Base-by-base conservation (phyloP, 2,888 invertebrate genomes). In the Apamea monoglypha region DNA sequence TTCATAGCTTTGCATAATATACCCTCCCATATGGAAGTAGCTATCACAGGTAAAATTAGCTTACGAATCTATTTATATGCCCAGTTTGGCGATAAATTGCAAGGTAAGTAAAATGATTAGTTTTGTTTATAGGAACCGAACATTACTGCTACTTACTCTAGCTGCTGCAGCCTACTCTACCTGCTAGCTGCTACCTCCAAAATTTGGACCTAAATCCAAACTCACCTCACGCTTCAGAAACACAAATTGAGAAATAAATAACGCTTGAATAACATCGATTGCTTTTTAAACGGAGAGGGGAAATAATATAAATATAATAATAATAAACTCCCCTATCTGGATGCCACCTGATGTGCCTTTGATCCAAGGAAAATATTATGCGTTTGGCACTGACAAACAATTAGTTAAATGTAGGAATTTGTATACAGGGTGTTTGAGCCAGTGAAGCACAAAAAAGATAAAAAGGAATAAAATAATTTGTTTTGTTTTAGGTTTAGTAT, bases 311-410 rank as follows among this genome's bases (percentile, higher is more conserved):
- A 82, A 79, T 82, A 85, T 84, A 78, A 82, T 83, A 84, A 84
- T 78, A 89, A 91, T 89, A 87, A 86, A 87, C 91, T 90, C 76
- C 78, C 88, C 84, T 89, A 90, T 90, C 89, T 86, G 83, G 87
- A 88, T 90, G 88, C 89, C 83, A 92, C 90, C 91, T 93, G 94
- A 93, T 92, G 91, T 92, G 91, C 91, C 94, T 95, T 95, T 95
- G 95, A 95, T 95, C 94, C 90, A 69, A 83, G 84, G 80, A 84
- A 87, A 91, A 92, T 89, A 93, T 93, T 89, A 92, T 93, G 91
- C 92, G 90, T 90, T 89, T 90, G 89, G 85, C 80, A 88, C 91
- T 88, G 91, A 90, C 91, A 92, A 91, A 92, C 93, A 94, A 94
- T 94, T 94, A 95, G 88, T 90, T 86, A 82, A 82, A 70, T 87